Conservation (phyloP, 2,888 invertebrate genomes). For the Diaphora mendica region DNA sequence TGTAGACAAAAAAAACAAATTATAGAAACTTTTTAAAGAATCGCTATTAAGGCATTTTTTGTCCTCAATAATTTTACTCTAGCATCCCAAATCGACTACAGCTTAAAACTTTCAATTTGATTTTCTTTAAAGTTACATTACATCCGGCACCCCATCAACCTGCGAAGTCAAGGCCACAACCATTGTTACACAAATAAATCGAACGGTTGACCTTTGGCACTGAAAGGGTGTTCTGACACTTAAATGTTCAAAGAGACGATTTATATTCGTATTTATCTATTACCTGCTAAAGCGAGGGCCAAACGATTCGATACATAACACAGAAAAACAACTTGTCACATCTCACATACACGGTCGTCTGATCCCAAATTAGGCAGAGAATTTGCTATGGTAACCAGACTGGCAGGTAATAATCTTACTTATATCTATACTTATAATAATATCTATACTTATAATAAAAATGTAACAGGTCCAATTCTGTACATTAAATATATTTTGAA, state of each 20-base stretch:
- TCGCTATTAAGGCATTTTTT: background rate
- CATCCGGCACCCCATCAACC: background rate
- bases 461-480: too few species aligned
- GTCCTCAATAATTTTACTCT: background rate
- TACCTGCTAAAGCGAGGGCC: background rate
- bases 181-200: slow-evolving; percentile 1
- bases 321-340: background rate
- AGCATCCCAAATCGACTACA: too few species aligned
- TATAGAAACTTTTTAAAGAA: too few species aligned
- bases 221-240: slow-evolving; percentile 4
- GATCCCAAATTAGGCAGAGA: too few species aligned
- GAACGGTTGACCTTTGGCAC: slow-evolving; percentile 8
- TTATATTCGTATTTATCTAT: background rate
- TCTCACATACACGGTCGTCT: too few species aligned
- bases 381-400: too few species aligned
- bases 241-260: slow-evolving; percentile 5
- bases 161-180: background rate
- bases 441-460: too few species aligned
- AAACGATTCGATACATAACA: too few species aligned
- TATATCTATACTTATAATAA: too few species aligned
- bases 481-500: too few species aligned
- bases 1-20: too few species aligned
- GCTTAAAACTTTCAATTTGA: background rate
- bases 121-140: background rate
- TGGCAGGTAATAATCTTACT: too few species aligned